phyloP scores from a whole-genome alignment of 2,113 vertebrate genomes.

The Cynoglossus semilaevis region DNA sequence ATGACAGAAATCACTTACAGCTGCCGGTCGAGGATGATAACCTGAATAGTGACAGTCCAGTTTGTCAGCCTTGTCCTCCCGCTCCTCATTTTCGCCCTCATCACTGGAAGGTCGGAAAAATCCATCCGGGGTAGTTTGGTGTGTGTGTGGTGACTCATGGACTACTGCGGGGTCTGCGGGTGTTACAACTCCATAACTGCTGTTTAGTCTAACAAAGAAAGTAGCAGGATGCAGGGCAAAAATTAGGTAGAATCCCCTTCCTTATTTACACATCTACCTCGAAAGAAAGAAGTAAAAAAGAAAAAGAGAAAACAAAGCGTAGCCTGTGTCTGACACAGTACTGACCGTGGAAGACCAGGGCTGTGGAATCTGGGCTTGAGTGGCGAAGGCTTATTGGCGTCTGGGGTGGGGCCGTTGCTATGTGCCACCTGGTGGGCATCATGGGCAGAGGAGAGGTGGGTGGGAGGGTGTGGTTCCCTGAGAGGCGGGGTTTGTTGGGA shows the following conservation, averaged over 20 bases:
- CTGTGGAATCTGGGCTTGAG: conserved; percentile 92
- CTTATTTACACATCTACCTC: too few species aligned
- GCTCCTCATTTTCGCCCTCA: conserved; percentile 95
- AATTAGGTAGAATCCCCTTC: too few species aligned
- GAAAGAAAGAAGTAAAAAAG: too few species aligned
- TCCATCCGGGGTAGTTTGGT: conserved; percentile 82
- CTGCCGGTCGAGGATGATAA: conserved; percentile 96
- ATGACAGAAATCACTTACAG: conserved; percentile 78
- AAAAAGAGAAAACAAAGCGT: too few species aligned
- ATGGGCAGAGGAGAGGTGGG: conserved; percentile 84
- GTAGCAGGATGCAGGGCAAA: background rate
- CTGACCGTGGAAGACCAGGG: conserved; percentile 96
- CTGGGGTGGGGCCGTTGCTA: conserved; percentile 81
- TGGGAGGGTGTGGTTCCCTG: conserved; percentile 94
- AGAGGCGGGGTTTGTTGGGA: conserved; percentile 90
- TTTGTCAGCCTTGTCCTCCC: conserved; percentile 92
- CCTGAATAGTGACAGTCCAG: conserved; percentile 99
- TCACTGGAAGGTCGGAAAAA: conserved; percentile 92
- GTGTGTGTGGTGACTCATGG: conserved; percentile 85
- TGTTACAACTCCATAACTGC: conserved; percentile 83
- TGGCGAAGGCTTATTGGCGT: conserved; percentile 88
- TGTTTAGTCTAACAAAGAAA: conserved; percentile 80
- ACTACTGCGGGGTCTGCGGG: conserved; percentile 81
- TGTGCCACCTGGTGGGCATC: conserved; percentile 87
- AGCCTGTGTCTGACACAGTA: background rate